Conservation (phyloP, 1,140 invertebrate genomes). For the Mesaphorura yosii region DNA sequence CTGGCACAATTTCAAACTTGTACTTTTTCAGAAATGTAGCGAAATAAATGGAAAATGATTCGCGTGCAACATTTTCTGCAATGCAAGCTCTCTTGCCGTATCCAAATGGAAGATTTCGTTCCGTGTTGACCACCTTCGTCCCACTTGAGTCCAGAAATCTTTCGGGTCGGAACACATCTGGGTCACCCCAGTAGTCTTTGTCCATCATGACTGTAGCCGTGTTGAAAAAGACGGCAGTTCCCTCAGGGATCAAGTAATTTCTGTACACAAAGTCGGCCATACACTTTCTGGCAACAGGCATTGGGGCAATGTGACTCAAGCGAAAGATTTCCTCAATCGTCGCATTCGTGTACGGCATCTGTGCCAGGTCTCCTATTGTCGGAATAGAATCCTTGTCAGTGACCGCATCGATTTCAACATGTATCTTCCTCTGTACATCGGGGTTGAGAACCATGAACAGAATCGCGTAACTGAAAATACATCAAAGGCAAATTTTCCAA, state of each 20-base stretch:
- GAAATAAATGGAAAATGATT: not conserved
- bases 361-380: not conserved
- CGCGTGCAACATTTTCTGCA: not conserved
- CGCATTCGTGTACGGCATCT: not conserved
- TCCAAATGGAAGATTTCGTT: not conserved
- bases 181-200: not conserved
- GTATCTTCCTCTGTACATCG: not conserved
- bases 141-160: not conserved
- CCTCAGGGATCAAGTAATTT: not conserved
- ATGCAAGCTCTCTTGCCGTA: not conserved
- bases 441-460: not conserved
- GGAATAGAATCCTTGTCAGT: not conserved
- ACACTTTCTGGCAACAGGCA: not conserved
- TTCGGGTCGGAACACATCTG: not conserved
- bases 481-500: too few relatives aligned
- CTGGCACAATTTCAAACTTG: not conserved
- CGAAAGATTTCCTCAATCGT: not conserved
- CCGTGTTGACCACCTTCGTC: not conserved
- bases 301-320: not conserved
- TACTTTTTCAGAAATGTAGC: not conserved
- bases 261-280: not conserved
- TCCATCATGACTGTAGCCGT: not conserved
- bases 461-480: too few relatives aligned
- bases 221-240: not conserved
- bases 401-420: not conserved